Base-by-base conservation (phyloP, 2,888 invertebrate genomes). In the Corbicula japonica region DNA sequence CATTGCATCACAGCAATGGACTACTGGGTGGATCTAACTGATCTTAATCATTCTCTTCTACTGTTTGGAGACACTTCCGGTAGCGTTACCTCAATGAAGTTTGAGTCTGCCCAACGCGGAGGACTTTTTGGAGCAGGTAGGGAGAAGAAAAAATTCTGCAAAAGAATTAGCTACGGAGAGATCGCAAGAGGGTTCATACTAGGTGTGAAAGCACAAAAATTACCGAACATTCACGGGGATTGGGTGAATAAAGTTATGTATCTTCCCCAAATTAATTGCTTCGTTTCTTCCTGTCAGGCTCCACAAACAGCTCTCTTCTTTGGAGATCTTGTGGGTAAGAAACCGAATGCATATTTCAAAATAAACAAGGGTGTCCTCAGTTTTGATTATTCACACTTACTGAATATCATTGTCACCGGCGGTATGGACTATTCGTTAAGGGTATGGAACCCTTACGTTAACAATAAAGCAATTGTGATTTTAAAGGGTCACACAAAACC, bases 381-480 rank as follows among this genome's bases (percentile, higher is more conserved):
- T 48, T 94, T 94, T 80, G 93, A 92, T 66, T 92, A 92, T 80
- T 88, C 91, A 60, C 84, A 87, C 34, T 69, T 81, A 34, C 77
- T 89, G 52, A 91, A 92, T 78, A 85, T 92, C 12, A 86, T 93
- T 41, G 91, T 91, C 2, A 92, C 93, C 0, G 97, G 97, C 1
- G 96, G 97, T 4, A 95, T 96, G 8, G 97, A 97, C 93, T 96
- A 96, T 86, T 91, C 95, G 65, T 95, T 97, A 32, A 95, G 97
- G 44, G 94, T 97, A 65, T 97, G 97, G 97, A 97, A 96, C 93
- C 95, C 97, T 0, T 96, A 96, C 91, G 95, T 96, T n/a, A 95
- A 96, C 1, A 93, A 94, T 62, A 95, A 96, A 88, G 95, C 96
- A 0, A 95, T 94, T 52, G 94, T 95, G 12, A 93, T 95, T 18